Conservation (phyloP, 2,113 vertebrate genomes). For the Protomyctophum bolini region DNA sequence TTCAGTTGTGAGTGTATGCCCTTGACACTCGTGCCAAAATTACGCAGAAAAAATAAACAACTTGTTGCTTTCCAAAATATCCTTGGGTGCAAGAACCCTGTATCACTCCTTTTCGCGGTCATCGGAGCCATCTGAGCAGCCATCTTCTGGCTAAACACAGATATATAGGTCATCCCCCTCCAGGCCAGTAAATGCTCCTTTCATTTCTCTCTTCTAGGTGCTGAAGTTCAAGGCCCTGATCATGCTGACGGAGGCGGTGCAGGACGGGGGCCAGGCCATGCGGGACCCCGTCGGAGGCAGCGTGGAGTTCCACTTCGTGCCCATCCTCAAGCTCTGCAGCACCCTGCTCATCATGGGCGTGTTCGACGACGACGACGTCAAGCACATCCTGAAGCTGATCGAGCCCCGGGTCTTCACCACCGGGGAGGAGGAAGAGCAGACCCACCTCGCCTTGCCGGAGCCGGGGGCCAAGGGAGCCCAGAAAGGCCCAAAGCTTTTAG, state of each 20-base stretch:
- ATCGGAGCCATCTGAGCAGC: too few relatives aligned
- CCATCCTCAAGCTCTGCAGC: conserved; percentile 91
- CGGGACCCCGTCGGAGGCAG: conserved; percentile 95
- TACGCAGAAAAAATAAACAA: too few relatives aligned
- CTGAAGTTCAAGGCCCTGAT: conserved; percentile 85
- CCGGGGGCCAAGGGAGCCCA: conserved; percentile 39
- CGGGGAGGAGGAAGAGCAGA: conserved; percentile 65
- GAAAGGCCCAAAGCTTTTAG: conserved; percentile 50
- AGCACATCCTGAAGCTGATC: conserved; percentile 86
- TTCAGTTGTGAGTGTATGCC: too few relatives aligned
- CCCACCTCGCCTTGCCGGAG: neutral
- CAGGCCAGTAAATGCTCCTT: too few relatives aligned
- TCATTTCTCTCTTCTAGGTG: conserved; percentile 67
- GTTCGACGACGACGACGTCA: conserved; percentile 86
- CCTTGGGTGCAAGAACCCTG: too few relatives aligned
- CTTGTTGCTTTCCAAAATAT: too few relatives aligned
- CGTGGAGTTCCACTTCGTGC: conserved; percentile 94
- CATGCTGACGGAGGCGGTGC: conserved; percentile 92
- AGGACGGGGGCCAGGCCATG: conserved; percentile 89
- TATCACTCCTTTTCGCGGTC: too few relatives aligned
- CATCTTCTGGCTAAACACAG: too few relatives aligned
- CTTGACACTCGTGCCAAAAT: too few relatives aligned
- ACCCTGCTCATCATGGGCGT: conserved; percentile 93
- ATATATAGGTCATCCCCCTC: too few relatives aligned
- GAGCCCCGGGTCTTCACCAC: conserved; percentile 88